phyloP scores from a whole-genome alignment of 2,113 vertebrate species.

The Alethe castanea region DNA sequence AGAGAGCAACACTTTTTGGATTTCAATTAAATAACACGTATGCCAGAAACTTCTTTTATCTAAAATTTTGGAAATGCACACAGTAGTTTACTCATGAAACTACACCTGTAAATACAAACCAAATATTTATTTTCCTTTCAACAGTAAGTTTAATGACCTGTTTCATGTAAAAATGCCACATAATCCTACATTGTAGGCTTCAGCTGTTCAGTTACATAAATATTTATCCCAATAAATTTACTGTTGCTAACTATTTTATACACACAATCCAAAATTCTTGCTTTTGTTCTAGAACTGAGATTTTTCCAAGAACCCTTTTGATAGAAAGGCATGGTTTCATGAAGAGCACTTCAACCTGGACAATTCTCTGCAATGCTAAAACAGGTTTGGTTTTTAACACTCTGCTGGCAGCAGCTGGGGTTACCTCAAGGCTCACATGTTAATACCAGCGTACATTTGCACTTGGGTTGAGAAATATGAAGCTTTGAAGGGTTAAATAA shows the following conservation, averaged over 20 bases:
- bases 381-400: background rate
- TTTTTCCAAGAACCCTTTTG: background rate
- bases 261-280: background rate
- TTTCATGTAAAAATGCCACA: background rate
- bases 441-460: background rate
- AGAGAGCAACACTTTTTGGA: background rate
- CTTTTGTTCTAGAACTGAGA: slow-evolving; percentile 38
- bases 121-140: slow-evolving; percentile 39
- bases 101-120: slow-evolving; percentile 34
- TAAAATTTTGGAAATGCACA: slow-evolving; percentile 11
- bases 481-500: background rate
- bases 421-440: background rate
- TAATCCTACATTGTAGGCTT: background rate
- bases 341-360: background rate
- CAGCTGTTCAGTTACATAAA: slow-evolving; percentile 17
- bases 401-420: background rate
- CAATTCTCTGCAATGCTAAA: background rate
- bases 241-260: background rate
- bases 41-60: slow-evolving; percentile 41
- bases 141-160: slow-evolving; percentile 23
- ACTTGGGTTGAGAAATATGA: background rate
- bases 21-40: slow-evolving; percentile 39
- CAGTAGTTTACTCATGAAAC: slow-evolving; percentile 35
- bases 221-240: slow-evolving; percentile 6
- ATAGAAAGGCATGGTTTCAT: background rate